Percentiles rank a stretch among this genome's conserved stretches.
Conservation (phyloP, 92 coral and sea anemone species). For the Parazoanthus darwini region DNA sequence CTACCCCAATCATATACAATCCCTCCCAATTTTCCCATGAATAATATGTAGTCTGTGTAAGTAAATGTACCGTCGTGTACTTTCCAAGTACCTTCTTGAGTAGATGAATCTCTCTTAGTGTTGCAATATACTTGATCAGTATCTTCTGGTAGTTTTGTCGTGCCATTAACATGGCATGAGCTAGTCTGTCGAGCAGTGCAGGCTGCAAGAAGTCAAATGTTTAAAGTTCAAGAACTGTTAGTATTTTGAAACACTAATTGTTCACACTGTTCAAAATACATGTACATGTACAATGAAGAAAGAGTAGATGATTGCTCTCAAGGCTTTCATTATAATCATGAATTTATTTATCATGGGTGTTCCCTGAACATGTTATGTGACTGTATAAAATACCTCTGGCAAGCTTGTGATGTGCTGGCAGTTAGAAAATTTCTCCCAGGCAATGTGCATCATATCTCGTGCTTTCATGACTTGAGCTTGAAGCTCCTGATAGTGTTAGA, state of each 20-base stretch:
- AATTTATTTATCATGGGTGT: no score
- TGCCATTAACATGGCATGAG: conserved; percentile 81
- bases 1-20: no score
- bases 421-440: conserved; percentile 97
- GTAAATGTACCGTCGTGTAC: background rate
- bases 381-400: conserved; percentile 77
- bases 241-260: background rate
- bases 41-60: background rate
- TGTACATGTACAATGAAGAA: background rate
- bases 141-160: conserved; percentile 90
- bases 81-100: conserved; percentile 79
- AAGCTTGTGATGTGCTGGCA: conserved; percentile 74
- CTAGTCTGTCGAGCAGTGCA: conserved; percentile 75
- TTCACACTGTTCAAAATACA: background rate
- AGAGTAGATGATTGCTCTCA: no score
- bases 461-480: conserved; percentile 83
- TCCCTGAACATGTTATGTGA: background rate
- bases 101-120: conserved; percentile 89
- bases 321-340: background rate
- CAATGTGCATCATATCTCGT: conserved; percentile 80
- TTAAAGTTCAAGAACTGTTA: background rate
- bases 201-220: conserved; percentile 53
- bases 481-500: conserved; percentile 65
- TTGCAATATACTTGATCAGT: conserved; percentile 75
- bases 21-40: no score